These are phyloP conservation scores for Ia io DNA, from an alignment of 2,113 vertebrate genomes.

Conservation along the genomic window DNA sequence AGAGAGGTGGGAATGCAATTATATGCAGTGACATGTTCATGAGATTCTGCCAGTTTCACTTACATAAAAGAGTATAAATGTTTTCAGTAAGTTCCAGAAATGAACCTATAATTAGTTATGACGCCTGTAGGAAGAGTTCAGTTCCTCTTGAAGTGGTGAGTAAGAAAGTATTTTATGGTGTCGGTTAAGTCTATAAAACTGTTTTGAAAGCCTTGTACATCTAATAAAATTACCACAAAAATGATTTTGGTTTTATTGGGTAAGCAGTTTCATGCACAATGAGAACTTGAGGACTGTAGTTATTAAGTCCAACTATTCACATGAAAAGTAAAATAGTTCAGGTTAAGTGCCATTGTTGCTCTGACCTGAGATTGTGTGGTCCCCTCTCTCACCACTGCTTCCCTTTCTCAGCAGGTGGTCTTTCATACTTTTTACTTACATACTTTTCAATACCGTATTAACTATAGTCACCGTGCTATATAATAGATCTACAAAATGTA, in stretches of 20 bases:
- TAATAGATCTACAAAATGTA: not conserved
- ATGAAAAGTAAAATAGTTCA: not conserved
- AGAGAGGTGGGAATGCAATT: not conserved
- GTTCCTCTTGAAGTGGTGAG: not conserved
- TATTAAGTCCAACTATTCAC: not conserved
- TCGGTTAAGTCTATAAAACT: conserved; percentile 48
- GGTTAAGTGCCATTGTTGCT: not conserved
- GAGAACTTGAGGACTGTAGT: not conserved
- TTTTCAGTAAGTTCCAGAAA: conserved; percentile 12
- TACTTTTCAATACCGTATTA: not conserved
- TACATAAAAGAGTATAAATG: conserved; percentile 19
- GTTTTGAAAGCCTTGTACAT: conserved; percentile 19
- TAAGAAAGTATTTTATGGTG: conserved; percentile 37
- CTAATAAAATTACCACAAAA: not conserved
- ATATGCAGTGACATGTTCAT: not conserved
- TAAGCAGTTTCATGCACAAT: not conserved
- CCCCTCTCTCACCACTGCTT: not conserved
- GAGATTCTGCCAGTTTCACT: conserved; percentile 20
- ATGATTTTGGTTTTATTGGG: conserved; percentile 28
- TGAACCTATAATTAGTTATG: conserved; percentile 65
- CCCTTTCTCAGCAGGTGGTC: not conserved
- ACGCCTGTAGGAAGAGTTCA: conserved; percentile 23
- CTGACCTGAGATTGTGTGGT: not conserved
- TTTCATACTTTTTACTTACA: not conserved
- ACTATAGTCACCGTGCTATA: not conserved